These are phyloP conservation scores for Cataglyphis altisquamis DNA, from an alignment of 2,888 invertebrate species.

Conservation along the genomic window DNA sequence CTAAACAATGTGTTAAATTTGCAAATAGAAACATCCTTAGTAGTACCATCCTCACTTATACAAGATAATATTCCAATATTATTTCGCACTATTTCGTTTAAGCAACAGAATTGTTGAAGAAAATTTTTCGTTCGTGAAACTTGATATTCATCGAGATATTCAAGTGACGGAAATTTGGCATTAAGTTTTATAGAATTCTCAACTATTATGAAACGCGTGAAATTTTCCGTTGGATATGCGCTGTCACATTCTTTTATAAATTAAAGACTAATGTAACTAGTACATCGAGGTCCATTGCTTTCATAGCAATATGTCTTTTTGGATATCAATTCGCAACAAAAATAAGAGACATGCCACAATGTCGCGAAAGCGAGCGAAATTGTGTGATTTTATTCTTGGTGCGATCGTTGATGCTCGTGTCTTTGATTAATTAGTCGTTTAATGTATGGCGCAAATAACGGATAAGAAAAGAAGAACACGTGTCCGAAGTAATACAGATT, in stretches of 20 bases:
- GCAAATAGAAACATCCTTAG: slow-evolving; percentile 7
- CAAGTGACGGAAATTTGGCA: not conserved
- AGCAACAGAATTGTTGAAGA: not conserved
- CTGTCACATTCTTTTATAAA: slow-evolving; percentile 42
- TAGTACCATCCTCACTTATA: not conserved
- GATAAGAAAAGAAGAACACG: slow-evolving; percentile 90
- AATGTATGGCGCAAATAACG: slow-evolving; percentile 86
- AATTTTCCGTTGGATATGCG: slow-evolving; percentile 23
- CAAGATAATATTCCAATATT: not conserved
- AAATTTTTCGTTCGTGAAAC: not conserved
- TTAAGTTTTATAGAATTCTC: not conserved
- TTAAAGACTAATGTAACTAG: slow-evolving; percentile 23
- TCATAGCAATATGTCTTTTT: slow-evolving; percentile 29
- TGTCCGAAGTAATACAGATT: slow-evolving; percentile 91
- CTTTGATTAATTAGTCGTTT: slow-evolving; percentile 71
- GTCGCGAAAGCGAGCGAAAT: not conserved
- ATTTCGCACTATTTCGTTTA: not conserved
- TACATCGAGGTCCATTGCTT: not conserved
- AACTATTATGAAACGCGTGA: slow-evolving; percentile 8
- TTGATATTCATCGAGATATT: not conserved
- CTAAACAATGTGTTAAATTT: not conserved
- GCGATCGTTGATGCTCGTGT: slow-evolving; percentile 20
- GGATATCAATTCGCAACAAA: slow-evolving; percentile 16
- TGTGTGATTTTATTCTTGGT: slow-evolving; percentile 21
- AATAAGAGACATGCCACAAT: not conserved